Percentiles rank a stretch among this genome's conserved stretches.
Conservation (phyloP, 1,140 invertebrate species). For the Hestina assimilis region DNA sequence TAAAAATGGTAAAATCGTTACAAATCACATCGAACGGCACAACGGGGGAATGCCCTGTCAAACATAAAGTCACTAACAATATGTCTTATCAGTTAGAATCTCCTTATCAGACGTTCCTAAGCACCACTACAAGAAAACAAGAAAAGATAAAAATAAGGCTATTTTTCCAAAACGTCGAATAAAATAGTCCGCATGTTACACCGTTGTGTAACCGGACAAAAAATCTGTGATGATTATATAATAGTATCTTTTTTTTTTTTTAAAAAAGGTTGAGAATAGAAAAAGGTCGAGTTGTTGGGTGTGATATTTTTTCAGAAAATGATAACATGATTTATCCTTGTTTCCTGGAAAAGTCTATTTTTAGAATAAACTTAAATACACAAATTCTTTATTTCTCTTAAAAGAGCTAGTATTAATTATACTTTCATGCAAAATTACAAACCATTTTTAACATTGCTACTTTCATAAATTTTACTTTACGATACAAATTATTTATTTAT, state of each 20-base stretch:
- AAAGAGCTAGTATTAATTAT: not conserved
- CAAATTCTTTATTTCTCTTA: not conserved
- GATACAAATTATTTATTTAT: too few species aligned
- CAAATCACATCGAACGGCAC: constrained; percentile 35
- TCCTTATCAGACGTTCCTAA: constrained; percentile 45
- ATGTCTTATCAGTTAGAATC: constrained; percentile 43
- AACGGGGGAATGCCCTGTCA: constrained; percentile 47
- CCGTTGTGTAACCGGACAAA: constrained; percentile 24
- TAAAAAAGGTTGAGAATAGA: too few species aligned
- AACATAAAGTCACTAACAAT: constrained; percentile 43
- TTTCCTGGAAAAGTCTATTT: too few species aligned
- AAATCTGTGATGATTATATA: too few species aligned
- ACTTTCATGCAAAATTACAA: too few species aligned
- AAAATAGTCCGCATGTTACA: constrained; percentile 41
- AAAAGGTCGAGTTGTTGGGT: too few species aligned
- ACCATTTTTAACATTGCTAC: too few species aligned
- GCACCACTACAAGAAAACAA: constrained; percentile 50
- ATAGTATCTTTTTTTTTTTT: too few species aligned
- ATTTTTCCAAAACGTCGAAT: constrained; percentile 68
- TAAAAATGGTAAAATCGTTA: constrained; percentile 37
- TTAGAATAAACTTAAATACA: not conserved
- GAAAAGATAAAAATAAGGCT: constrained; percentile 66
- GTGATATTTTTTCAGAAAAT: too few species aligned
- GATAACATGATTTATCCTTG: too few species aligned
- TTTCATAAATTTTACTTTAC: too few species aligned